phyloP scores from a whole-genome alignment of 2,888 invertebrate genomes.

The Campoletis raptor region DNA sequence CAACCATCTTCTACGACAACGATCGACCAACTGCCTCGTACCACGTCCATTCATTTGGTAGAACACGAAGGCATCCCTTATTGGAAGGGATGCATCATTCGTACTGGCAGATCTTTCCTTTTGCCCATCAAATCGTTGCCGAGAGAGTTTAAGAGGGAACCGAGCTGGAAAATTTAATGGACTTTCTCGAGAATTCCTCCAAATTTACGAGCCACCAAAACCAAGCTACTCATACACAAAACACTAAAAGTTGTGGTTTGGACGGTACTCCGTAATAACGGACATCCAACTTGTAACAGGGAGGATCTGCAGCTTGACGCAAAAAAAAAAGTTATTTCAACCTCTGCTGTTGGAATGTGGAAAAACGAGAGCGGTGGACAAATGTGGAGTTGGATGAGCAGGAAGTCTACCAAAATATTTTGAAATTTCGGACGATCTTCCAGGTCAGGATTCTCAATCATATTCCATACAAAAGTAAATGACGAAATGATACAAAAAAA shows the following conservation, averaged over 20 bases:
- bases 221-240: not conserved
- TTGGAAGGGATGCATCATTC: conserved; percentile 13
- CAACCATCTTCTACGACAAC: conserved; percentile 26
- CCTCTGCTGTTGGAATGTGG: not conserved
- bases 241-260: conserved; percentile 21
- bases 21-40: conserved; percentile 14
- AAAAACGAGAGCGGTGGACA: not conserved
- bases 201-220: not conserved
- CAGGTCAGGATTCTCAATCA: not conserved
- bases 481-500: not conserved
- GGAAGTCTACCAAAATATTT: not conserved
- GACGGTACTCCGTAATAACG: conserved; percentile 9
- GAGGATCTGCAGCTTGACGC: not conserved
- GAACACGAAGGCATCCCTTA: conserved; percentile 35
- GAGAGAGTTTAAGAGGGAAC: not conserved
- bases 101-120: not conserved
- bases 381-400: not conserved
- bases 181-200: conserved; percentile 3
- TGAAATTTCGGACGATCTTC: not conserved
- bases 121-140: not conserved
- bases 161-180: conserved; percentile 38
- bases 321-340: conserved; percentile 11
- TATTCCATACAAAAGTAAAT: not conserved
- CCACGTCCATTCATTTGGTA: conserved; percentile 43
- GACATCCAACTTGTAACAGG: not conserved